A percentile compares a stretch with the other conserved stretches of the same genome.
These are phyloP conservation scores for Macrophya alboannulata DNA, from an alignment of 2,888 invertebrate genomes.

Conservation along the genomic window DNA sequence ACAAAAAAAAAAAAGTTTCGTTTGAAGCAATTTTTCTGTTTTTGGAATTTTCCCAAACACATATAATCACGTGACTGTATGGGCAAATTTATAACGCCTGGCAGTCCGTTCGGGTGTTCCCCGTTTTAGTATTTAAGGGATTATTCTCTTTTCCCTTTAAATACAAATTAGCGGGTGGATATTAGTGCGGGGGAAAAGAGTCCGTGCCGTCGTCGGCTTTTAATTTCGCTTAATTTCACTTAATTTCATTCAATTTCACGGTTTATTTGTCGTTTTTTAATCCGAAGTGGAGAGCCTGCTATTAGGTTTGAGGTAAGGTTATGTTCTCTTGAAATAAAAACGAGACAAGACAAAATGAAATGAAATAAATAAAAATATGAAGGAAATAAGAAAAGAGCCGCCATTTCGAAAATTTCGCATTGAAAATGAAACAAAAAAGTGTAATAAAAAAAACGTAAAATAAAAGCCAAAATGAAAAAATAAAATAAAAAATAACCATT, in stretches of 20 bases:
- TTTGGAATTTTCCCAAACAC: no score
- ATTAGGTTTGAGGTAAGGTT: neutral
- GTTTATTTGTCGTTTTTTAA: neutral
- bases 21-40: no score
- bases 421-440: neutral
- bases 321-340: neutral
- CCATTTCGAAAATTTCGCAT: neutral
- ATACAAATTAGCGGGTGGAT: conserved; percentile 16
- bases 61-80: no score
- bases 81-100: no score
- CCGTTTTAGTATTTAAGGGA: conserved; percentile 24
- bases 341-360: neutral
- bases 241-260: neutral
- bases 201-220: conserved; percentile 16
- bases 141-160: neutral
- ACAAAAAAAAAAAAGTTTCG: no score
- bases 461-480: no score
- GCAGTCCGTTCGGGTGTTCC: neutral
- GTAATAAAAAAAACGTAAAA: no score
- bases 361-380: neutral
- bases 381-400: neutral
- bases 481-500: no score
- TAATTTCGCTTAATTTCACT: conserved; percentile 23
- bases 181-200: neutral
- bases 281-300: neutral